Evolutionary conservation across 2,888 invertebrate genomes (phyloP).

Genomic region (Orchesellides sinensis): DNA sequence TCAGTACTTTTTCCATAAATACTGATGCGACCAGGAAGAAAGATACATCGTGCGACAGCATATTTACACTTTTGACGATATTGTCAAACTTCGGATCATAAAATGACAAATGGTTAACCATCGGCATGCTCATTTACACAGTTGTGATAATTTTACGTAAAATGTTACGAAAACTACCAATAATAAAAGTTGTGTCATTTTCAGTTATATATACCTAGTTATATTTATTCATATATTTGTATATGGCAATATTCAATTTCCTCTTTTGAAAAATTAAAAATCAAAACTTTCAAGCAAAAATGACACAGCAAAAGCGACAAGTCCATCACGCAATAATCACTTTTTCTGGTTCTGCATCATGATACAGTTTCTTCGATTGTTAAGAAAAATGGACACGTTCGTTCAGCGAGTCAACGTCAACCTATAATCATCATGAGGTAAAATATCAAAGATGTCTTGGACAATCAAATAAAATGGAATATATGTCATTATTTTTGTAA

Average conservation of each 20-base stretch:
- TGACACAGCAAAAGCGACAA: conserved; percentile 29
- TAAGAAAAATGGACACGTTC: conserved; percentile 34
- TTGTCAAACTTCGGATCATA: too few relatives aligned
- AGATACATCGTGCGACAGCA: too few relatives aligned
- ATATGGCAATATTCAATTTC: not conserved
- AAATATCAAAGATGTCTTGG: conserved; percentile 13
- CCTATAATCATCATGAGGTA: conserved; percentile 27
- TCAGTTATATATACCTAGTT: not conserved
- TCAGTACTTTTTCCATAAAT: too few relatives aligned
- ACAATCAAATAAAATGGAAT: conserved; percentile 22
- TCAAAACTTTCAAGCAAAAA: not conserved
- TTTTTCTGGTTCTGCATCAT: not conserved
- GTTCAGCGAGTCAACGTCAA: conserved; percentile 34
- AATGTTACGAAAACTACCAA: too few relatives aligned
- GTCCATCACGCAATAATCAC: conserved; percentile 36
- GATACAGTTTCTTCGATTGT: not conserved
- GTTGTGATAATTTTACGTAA: too few relatives aligned
- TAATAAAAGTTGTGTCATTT: not conserved
- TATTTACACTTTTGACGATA: too few relatives aligned
- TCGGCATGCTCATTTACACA: too few relatives aligned
- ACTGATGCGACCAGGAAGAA: too few relatives aligned
- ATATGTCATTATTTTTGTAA: not conserved
- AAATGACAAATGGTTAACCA: too few relatives aligned
- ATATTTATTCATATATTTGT: not conserved
- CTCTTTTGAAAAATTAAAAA: not conserved